These are phyloP conservation scores for Leptopterna dolabrata DNA, from an alignment of 2,888 invertebrate species.

Conservation along the genomic window DNA sequence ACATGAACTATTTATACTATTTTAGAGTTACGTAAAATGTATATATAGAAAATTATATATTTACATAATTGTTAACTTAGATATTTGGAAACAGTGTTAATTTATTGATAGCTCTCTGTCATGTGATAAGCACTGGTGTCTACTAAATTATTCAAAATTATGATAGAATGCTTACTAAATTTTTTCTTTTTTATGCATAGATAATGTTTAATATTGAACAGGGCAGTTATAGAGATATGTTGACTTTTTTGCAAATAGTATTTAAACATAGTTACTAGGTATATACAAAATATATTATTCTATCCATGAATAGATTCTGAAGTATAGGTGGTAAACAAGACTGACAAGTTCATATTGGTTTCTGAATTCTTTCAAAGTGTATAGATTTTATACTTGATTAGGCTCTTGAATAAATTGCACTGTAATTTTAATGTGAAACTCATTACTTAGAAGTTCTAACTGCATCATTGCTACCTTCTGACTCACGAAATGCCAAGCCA, in stretches of 20 bases:
- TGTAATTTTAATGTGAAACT: neutral
- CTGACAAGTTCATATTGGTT: slow-evolving; percentile 60
- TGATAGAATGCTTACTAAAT: slow-evolving; percentile 58
- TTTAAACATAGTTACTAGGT: slow-evolving; percentile 60
- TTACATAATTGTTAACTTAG: slow-evolving; percentile 38
- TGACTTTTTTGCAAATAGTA: slow-evolving; percentile 58
- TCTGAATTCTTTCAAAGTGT: slow-evolving; percentile 53
- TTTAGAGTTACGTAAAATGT: slow-evolving; percentile 55
- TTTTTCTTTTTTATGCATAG: slow-evolving; percentile 58
- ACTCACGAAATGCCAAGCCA: slow-evolving; percentile 9
- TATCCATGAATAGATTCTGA: slow-evolving; percentile 57
- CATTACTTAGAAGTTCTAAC: neutral
- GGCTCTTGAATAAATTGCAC: slow-evolving; percentile 34
- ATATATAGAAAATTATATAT: slow-evolving; percentile 51
- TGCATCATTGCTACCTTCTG: slow-evolving; percentile 14
- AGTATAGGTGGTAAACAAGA: slow-evolving; percentile 59
- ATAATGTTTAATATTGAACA: slow-evolving; percentile 57
- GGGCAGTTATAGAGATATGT: slow-evolving; percentile 60
- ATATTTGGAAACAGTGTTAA: slow-evolving; percentile 56
- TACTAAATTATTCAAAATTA: slow-evolving; percentile 58
- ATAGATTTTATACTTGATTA: slow-evolving; percentile 42
- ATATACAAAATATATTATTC: slow-evolving; percentile 57
- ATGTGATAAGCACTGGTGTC: slow-evolving; percentile 59
- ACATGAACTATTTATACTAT: slow-evolving; percentile 58
- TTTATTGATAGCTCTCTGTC: slow-evolving; percentile 58